Conservation (phyloP, 2,797 vertebrate species). For the Sphenodon punctatus region DNA sequence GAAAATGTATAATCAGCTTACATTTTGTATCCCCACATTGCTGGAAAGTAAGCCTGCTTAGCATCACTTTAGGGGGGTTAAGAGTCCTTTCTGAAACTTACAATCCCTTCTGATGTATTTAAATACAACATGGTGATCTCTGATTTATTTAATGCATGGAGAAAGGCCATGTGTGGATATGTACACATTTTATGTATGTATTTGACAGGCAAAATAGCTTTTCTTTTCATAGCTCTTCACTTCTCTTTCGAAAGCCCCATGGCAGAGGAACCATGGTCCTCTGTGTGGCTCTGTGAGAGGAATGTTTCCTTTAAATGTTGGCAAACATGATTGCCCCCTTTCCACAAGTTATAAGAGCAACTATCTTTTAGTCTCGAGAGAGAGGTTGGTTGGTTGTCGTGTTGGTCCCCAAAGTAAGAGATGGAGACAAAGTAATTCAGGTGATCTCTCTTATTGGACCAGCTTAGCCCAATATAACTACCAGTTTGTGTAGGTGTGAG, state of each 20-base stretch:
- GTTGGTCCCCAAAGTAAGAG: too few relatives aligned
- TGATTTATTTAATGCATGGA: constrained; percentile 34
- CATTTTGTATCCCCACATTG: constrained; percentile 58
- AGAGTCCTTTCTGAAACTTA: constrained; percentile 59
- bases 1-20: constrained; percentile 70
- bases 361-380: too few relatives aligned
- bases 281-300: not conserved
- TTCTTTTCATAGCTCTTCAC: not conserved
- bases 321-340: not conserved
- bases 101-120: constrained; percentile 64
- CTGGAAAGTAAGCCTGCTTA: constrained; percentile 70
- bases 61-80: constrained; percentile 65
- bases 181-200: not conserved
- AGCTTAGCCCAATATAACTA: too few relatives aligned
- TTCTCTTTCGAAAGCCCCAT: not conserved
- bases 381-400: too few relatives aligned
- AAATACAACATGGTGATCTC: constrained; percentile 57
- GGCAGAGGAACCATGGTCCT: not conserved
- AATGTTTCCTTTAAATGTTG: constrained; percentile 1
- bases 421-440: too few relatives aligned
- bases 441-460: too few relatives aligned
- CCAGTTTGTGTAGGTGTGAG: too few relatives aligned
- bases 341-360: constrained; percentile 8
- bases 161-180: constrained; percentile 14
- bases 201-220: not conserved